Conservation (phyloP, 2,888 invertebrate species). For the Habroteleia sp. region DNA sequence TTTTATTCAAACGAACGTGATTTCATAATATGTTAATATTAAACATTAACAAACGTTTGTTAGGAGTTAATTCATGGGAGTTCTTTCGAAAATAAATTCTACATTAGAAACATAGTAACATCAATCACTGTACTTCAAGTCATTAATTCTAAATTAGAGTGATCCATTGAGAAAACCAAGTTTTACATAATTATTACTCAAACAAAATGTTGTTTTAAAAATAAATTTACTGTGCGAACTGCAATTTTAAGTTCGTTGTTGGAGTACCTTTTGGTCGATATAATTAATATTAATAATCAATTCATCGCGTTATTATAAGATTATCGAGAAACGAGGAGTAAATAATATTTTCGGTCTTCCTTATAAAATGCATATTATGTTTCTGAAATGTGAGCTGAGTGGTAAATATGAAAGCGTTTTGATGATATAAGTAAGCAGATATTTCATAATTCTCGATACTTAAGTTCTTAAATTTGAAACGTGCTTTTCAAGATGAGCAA, state of each 20-base stretch:
- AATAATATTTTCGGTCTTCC: conserved; percentile 6
- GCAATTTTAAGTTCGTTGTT: background rate
- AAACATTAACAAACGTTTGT: too few species aligned
- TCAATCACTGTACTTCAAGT: too few species aligned
- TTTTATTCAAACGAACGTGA: too few species aligned
- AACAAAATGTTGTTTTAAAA: too few species aligned
- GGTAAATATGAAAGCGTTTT: conserved; percentile 21
- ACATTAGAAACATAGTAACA: too few species aligned
- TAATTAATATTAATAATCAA: conserved; percentile 6
- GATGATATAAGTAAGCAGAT: conserved; percentile 12
- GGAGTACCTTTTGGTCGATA: background rate
- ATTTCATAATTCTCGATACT: conserved; percentile 24
- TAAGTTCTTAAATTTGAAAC: conserved; percentile 42
- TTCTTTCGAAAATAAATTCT: too few species aligned
- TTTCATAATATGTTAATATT: too few species aligned
- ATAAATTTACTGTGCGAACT: background rate
- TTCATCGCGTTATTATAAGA: background rate
- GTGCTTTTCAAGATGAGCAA: conserved; percentile 38
- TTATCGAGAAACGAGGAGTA: conserved; percentile 1
- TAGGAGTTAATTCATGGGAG: too few species aligned
- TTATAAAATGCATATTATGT: conserved; percentile 18
- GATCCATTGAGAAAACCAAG: too few species aligned
- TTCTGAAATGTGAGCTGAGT: conserved; percentile 25
- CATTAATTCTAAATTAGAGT: too few species aligned
- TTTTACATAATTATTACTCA: too few species aligned